Percentiles rank a stretch among this genome's conserved stretches.
Conservation (phyloP, 1,140 invertebrate genomes). For the Leucophenga varia region DNA sequence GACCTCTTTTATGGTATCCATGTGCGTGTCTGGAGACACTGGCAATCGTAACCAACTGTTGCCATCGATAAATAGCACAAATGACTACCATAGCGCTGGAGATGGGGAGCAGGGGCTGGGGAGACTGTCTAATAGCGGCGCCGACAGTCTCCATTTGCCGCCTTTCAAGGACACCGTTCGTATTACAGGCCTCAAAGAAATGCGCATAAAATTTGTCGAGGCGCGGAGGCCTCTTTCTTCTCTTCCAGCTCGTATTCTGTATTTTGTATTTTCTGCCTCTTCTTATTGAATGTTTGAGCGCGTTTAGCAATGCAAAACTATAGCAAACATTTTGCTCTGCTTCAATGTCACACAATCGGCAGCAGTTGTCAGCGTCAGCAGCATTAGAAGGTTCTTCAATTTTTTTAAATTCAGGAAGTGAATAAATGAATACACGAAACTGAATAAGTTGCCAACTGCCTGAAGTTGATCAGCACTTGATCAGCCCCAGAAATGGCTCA, state of each 20-base stretch:
- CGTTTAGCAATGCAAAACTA: slow-evolving; percentile 28
- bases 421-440: slow-evolving; percentile 11
- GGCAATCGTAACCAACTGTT: slow-evolving; percentile 29
- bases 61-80: slow-evolving; percentile 19
- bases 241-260: background rate
- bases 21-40: slow-evolving; percentile 25
- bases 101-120: background rate
- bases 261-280: background rate
- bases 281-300: slow-evolving; percentile 20
- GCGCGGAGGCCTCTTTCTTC: slow-evolving; percentile 10
- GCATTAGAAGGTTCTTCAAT: no score
- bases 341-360: slow-evolving; percentile 24
- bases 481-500: no score
- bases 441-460: background rate
- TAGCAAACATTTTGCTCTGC: slow-evolving; percentile 25
- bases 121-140: slow-evolving; percentile 19
- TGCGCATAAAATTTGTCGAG: slow-evolving; percentile 27
- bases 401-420: slow-evolving; percentile 25
- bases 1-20: no score
- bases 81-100: slow-evolving; percentile 5
- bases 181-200: slow-evolving; percentile 18
- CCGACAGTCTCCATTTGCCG: slow-evolving; percentile 26
- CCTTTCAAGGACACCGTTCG: slow-evolving; percentile 24
- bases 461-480: slow-evolving; percentile 19
- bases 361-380: no score